Base-by-base conservation (phyloP, 1,140 invertebrate genomes). In the Metopolophium dirhodum region DNA sequence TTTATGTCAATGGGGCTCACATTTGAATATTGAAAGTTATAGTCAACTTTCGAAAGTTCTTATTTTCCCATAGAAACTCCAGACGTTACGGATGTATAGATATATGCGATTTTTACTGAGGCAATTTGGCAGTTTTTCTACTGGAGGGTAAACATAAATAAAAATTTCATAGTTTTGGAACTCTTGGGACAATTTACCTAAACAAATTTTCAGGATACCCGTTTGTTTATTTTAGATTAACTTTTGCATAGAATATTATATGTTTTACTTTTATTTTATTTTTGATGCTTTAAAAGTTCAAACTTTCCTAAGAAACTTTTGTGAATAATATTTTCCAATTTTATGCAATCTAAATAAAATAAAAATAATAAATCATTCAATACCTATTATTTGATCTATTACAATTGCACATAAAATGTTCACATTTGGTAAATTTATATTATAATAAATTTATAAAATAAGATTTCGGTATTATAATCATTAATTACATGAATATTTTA, bases 11-110 rank as follows among this genome's bases (percentile, higher is more conserved):
- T 57, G 49, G 35, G 4, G 35, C 35, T 89, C 35, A 89, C 51
- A 89, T 57, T 89, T 89, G 35, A 89, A n/a, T 41, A 89, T 89
- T 57, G 49, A 57, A 89, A 89, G 49, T 89, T 57, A 89, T 57
- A 89, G n/a, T 89, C 35, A 49, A 57, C 9, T 89, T 89, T 89
- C n/a, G 9, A 89, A 89, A 89, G 49, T 89, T 89, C 51, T 57
- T 89, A 89, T 54, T 89, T 89, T 14, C 57, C 35, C 51, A 57
- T 89, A 89, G 35, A 30, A 41, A 57, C 49, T 89, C 23, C 22
- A 41, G 22, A 87, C 45, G 61, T n/a, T 18, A 3, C 47, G n/a
- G 3, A 35, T n/a, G 87, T 37, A 54, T 88, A 51, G 26, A 88
- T 51, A 26, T n/a, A 8, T 54, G 11, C 47, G 47, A 35, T 51